Percentiles rank a stretch among this genome's conserved stretches.
Conservation (phyloP, 2,888 invertebrate species). For the Drosophila mettleri region DNA sequence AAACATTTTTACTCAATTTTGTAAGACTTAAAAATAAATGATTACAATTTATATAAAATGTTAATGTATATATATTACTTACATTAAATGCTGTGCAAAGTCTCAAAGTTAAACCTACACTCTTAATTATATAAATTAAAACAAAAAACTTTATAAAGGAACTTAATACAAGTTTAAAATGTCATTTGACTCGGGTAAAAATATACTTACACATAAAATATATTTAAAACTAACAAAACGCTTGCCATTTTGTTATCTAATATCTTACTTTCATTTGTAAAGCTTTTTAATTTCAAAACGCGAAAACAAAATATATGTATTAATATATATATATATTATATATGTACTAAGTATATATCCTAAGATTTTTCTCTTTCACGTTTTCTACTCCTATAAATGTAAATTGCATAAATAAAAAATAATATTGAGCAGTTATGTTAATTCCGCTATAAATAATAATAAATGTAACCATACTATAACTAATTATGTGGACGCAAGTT, state of each 20-base stretch:
- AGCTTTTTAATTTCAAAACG: conserved; percentile 2
- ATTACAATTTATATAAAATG: conserved; percentile 39
- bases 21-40: conserved; percentile 38
- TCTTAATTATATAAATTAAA: conserved; percentile 58
- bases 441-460: conserved; percentile 17
- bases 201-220: conserved; percentile 5
- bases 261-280: too few relatives aligned
- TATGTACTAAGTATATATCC: conserved; percentile 15
- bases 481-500: conserved; percentile 42
- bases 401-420: conserved; percentile 24
- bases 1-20: conserved; percentile 62
- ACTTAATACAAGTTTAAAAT: conserved; percentile 19
- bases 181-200: conserved; percentile 17
- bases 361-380: conserved; percentile 51
- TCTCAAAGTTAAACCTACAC: conserved; percentile 77
- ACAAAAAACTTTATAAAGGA: conserved; percentile 23
- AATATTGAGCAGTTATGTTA: conserved; percentile 32
- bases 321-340: conserved; percentile 7
- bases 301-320: conserved; percentile 5
- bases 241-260: conserved; percentile 8
- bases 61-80: conserved; percentile 62
- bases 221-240: conserved; percentile 12
- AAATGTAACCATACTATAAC: conserved; percentile 33
- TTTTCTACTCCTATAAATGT: conserved; percentile 44
- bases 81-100: conserved; percentile 71